These are phyloP conservation scores for Pseudolaguvia tuberculata DNA, from an alignment of 2,113 vertebrate species.

Conservation along the genomic window DNA sequence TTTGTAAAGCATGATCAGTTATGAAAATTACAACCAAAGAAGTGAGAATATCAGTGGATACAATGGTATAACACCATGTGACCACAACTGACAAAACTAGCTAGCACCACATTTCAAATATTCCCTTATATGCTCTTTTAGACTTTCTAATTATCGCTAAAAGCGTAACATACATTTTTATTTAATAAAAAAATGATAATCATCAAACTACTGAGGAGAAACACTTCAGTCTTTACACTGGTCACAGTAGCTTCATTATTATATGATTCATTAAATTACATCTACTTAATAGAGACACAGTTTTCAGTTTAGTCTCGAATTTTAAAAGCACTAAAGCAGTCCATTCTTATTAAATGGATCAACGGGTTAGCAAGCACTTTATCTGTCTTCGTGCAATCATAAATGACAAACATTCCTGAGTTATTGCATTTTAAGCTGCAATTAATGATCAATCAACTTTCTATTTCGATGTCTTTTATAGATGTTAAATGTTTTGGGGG, in stretches of 20 bases:
- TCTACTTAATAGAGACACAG: background rate
- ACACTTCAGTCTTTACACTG: background rate
- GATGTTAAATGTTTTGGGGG: background rate
- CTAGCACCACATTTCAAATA: too few species aligned
- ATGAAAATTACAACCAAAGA: too few species aligned
- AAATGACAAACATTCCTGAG: constrained; percentile 2
- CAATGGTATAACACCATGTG: too few species aligned
- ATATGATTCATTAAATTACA: too few species aligned
- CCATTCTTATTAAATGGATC: background rate
- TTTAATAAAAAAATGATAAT: background rate
- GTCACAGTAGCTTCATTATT: background rate
- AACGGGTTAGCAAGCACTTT: background rate
- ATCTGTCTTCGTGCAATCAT: background rate
- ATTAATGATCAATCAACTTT: background rate
- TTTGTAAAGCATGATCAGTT: too few species aligned
- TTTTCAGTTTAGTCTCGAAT: background rate
- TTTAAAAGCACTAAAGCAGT: background rate
- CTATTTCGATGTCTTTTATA: background rate
- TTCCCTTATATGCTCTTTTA: too few species aligned
- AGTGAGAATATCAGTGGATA: too few species aligned
- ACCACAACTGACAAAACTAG: too few species aligned
- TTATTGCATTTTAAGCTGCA: background rate
- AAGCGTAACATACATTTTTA: background rate
- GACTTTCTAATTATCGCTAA: too few species aligned
- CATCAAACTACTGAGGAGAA: background rate